phyloP scores from a whole-genome alignment of 2,888 invertebrate species.

The Colostygia pectinataria region DNA sequence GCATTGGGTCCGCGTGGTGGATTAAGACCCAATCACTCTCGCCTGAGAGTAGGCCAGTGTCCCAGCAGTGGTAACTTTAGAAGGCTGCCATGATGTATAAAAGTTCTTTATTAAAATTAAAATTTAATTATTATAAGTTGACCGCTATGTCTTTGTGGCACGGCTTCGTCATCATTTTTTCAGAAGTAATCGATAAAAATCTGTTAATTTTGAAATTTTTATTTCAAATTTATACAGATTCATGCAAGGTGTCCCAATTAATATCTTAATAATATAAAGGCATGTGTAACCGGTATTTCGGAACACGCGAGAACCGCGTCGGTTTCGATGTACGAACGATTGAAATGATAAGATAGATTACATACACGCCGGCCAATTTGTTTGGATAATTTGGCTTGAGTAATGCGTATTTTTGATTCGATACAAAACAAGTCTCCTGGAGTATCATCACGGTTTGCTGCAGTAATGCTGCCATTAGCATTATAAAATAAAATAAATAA shows the following conservation, averaged over 20 bases:
- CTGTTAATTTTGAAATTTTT: not conserved
- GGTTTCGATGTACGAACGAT: constrained; percentile 4
- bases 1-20: too few species aligned
- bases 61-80: too few species aligned
- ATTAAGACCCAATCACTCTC: too few species aligned
- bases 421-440: not conserved
- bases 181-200: not conserved
- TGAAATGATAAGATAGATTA: constrained; percentile 20
- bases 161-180: too few species aligned
- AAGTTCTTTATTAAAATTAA: too few species aligned
- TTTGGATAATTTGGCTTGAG: constrained; percentile 16
- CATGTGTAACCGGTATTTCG: constrained; percentile 14
- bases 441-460: too few species aligned
- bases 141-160: too few species aligned
- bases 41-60: too few species aligned
- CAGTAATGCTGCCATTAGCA: too few species aligned
- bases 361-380: constrained; percentile 17
- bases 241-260: constrained; percentile 15
- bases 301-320: constrained; percentile 17
- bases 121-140: too few species aligned
- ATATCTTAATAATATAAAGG: constrained; percentile 2
- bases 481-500: too few species aligned
- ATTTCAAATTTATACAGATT: not conserved
- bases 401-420: constrained; percentile 10
- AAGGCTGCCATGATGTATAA: too few species aligned